Conservation (phyloP, 2,113 vertebrate genomes). For the Platycercus adscitus region DNA sequence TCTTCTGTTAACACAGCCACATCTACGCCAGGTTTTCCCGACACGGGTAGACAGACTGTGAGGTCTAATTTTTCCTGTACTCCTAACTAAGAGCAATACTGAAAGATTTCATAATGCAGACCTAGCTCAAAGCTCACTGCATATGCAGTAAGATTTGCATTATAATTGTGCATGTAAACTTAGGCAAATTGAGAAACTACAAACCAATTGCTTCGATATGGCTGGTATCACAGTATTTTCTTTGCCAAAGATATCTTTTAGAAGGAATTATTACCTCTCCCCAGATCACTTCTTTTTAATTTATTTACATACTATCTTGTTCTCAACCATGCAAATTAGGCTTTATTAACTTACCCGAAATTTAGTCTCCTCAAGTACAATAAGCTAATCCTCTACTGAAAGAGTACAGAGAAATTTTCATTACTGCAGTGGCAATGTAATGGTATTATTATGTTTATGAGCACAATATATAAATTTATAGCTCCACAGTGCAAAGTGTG, state of each 20-base stretch:
- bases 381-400: not conserved
- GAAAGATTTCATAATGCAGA: not conserved
- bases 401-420: not conserved
- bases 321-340: not conserved
- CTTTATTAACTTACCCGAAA: not conserved
- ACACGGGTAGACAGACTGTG: not conserved
- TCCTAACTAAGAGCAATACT: not conserved
- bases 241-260: not conserved
- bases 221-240: not conserved
- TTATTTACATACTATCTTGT: not conserved
- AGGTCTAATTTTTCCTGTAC: not conserved
- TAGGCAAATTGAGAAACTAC: not conserved
- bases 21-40: not conserved
- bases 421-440: not conserved
- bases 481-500: not conserved
- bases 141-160: not conserved
- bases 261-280: not conserved
- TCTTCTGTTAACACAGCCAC: not conserved
- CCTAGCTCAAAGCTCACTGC: not conserved
- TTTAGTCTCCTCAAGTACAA: not conserved
- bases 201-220: not conserved
- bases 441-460: not conserved
- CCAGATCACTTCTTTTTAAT: not conserved
- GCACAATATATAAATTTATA: not conserved
- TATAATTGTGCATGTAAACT: not conserved